These are phyloP conservation scores for Tanypteryx hageni DNA, from an alignment of 2,888 invertebrate species.

Conservation along the genomic window DNA sequence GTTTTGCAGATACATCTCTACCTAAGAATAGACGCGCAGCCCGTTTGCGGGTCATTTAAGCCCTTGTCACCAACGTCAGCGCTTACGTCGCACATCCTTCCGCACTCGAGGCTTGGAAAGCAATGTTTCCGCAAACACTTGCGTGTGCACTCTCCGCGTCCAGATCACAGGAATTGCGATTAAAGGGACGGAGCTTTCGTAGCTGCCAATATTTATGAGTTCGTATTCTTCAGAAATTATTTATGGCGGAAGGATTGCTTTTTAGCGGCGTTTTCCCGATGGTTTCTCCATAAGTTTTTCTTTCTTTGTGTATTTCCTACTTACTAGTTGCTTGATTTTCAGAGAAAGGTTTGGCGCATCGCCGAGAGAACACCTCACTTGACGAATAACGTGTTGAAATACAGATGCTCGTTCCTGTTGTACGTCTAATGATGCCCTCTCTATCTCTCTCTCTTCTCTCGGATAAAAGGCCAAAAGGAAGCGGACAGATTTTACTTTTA, in stretches of 20 bases:
- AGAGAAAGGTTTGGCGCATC: not conserved
- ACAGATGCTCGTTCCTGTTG: not conserved
- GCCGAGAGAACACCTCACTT: not conserved
- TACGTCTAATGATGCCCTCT: not conserved
- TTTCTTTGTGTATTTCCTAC: too few relatives aligned
- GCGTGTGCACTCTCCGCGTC: too few relatives aligned
- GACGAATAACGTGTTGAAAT: constrained; percentile 9
- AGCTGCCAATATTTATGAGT: too few relatives aligned
- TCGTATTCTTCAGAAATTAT: too few relatives aligned
- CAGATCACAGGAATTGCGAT: too few relatives aligned
- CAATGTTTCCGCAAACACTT: too few relatives aligned
- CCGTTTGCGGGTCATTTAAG: not conserved
- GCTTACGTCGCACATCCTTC: not conserved
- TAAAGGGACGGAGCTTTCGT: too few relatives aligned
- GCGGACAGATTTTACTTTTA: not conserved
- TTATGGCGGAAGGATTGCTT: too few relatives aligned
- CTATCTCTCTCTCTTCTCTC: not conserved
- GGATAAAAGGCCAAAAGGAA: not conserved
- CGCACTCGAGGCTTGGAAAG: too few relatives aligned
- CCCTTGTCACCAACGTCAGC: not conserved
- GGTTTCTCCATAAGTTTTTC: too few relatives aligned
- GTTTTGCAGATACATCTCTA: not conserved
- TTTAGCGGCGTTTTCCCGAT: too few relatives aligned
- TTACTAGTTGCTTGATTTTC: not conserved
- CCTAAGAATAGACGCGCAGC: not conserved